Base-by-base conservation (phyloP, 2,888 invertebrate species). In the Luperina testacea region DNA sequence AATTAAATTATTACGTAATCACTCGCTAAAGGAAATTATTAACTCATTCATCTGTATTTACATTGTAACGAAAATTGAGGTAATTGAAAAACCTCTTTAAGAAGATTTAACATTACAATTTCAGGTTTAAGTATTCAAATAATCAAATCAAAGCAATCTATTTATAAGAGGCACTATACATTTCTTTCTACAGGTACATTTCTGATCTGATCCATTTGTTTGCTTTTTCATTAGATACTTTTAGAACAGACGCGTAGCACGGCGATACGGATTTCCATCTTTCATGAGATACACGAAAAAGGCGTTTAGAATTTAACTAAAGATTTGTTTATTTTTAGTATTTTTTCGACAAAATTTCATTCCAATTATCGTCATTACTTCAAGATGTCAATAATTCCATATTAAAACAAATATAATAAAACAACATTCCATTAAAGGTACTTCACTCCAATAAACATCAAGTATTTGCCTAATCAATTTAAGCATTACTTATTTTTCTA, bases 391-490 rank as follows among this genome's bases (percentile, higher is more conserved):
- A 38, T 6, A 38, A 38, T 51, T 38, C 3, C 13, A 32, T 69
- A 69, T 11, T 64, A 27, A 45, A 69, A 17, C 17, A 5, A 72
- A 51, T 38, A 20, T 6, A 69, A n/a, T 13, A 15, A 38, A 59
- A 48, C 5, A 57, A 57, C 1, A 71, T 59, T 79, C 9, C 5
- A 11, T 6, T 27, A 32, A 24, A 48, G 24, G 24, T 64, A n/a
- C 48, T 20, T 13, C 20, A 15, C 32, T 65, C 2, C n/a, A 42
- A 27, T 71, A 38, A 70, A 71, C n/a, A n/a, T 63, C 13, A 82
- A 81, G 57, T 67, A 81, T 71, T 81, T 82, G 24, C 38, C 1
- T 61, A 61, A 83, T 81, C 38, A 83, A 71, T 71, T 77, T 71
- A 71, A 32, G 17, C 20, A 61, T 61, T 67, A 71, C 70, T 57